Evolutionary conservation across 2,113 vertebrate species (phyloP).

Genomic region (Theropithecus gelada): DNA sequence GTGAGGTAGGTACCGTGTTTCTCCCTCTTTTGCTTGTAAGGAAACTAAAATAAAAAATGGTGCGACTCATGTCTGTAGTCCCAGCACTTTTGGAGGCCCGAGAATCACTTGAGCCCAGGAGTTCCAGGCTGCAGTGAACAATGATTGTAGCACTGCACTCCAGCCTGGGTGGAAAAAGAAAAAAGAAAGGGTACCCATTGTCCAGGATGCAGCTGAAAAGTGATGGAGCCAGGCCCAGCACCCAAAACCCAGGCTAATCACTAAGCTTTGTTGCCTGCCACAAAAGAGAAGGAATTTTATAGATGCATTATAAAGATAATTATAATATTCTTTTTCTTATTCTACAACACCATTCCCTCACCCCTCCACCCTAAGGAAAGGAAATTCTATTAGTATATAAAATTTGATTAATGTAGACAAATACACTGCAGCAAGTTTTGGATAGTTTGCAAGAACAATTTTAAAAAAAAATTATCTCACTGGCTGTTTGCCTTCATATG

Average conservation of each 20-base stretch:
- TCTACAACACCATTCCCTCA: background rate
- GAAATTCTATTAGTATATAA: conserved; percentile 1
- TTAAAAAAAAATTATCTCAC: background rate
- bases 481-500: background rate
- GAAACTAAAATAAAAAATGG: background rate
- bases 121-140: too few species aligned
- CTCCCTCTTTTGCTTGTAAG: background rate
- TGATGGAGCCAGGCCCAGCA: background rate
- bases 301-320: background rate
- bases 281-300: background rate
- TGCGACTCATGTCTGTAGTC: too few species aligned
- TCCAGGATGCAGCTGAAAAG: background rate
- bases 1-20: background rate
- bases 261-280: background rate
- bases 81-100: too few species aligned
- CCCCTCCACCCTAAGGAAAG: background rate
- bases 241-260: background rate
- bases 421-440: background rate
- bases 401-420: background rate
- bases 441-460: background rate
- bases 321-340: background rate
- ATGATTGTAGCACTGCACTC: too few species aligned
- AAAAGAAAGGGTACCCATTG: background rate
- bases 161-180: too few species aligned
- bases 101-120: too few species aligned